These are phyloP conservation scores for Typhlomys cinereus DNA, from an alignment of 2,113 vertebrate species.

Conservation along the genomic window DNA sequence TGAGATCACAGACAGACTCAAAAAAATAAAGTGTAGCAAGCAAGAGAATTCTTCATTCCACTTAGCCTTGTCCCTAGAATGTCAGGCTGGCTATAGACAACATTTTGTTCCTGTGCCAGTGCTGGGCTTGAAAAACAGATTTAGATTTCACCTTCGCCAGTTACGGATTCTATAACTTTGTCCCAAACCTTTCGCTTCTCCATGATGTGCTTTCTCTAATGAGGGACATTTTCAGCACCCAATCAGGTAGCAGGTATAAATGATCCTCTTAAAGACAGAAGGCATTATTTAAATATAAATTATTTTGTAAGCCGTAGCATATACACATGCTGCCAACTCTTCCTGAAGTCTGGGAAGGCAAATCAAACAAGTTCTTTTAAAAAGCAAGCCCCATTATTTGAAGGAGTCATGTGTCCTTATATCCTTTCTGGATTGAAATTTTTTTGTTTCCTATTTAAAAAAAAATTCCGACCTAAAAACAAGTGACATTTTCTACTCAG, in stretches of 20 bases:
- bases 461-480: constrained; percentile 9
- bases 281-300: constrained; percentile 31
- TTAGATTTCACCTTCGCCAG: background rate
- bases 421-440: background rate
- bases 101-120: background rate
- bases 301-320: background rate
- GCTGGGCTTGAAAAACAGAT: background rate
- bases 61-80: background rate
- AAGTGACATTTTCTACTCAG: background rate
- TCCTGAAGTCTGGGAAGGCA: background rate
- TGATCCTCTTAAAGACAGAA: constrained; percentile 9
- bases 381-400: background rate
- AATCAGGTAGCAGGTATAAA: background rate
- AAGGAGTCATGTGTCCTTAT: background rate
- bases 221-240: background rate
- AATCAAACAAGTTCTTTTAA: constrained; percentile 7
- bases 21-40: background rate
- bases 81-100: background rate
- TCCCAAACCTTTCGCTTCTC: background rate
- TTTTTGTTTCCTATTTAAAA: background rate
- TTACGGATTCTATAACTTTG: background rate
- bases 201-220: background rate
- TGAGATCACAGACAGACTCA: background rate
- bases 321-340: background rate
- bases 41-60: background rate